These are phyloP conservation scores for Metellina segmentata DNA, from an alignment of 2,888 invertebrate genomes.

Conservation along the genomic window DNA sequence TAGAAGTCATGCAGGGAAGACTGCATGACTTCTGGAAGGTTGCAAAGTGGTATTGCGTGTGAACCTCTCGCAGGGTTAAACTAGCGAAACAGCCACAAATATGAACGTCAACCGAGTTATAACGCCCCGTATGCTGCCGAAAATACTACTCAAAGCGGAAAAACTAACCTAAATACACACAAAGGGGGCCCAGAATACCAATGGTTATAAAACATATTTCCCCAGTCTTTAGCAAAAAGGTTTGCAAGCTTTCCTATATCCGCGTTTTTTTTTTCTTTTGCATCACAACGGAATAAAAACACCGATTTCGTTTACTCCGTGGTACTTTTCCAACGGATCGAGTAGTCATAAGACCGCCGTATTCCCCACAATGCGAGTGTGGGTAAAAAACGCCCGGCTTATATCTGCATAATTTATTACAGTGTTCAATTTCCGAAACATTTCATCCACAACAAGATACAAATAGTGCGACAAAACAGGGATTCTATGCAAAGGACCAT, in stretches of 20 bases:
- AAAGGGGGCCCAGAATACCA: not conserved
- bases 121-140: too few relatives aligned
- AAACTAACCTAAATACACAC: too few relatives aligned
- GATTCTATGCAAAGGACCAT: not conserved
- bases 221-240: not conserved
- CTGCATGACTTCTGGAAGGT: too few relatives aligned
- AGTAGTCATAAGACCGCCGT: too few relatives aligned
- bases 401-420: not conserved
- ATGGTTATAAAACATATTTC: not conserved
- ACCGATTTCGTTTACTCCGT: not conserved
- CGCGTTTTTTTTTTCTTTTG: not conserved
- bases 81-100: too few relatives aligned
- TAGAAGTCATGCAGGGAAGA: too few relatives aligned
- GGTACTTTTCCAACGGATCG: not conserved
- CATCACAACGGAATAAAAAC: not conserved
- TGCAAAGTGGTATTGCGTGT: too few relatives aligned
- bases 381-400: not conserved
- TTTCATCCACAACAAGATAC: not conserved
- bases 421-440: not conserved
- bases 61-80: too few relatives aligned
- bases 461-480: not conserved
- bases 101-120: too few relatives aligned
- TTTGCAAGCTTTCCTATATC: not conserved
- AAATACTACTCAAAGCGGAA: too few relatives aligned
- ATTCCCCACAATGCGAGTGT: not conserved